Evolutionary conservation across 2,888 invertebrate species (phyloP), one percentile per base, ranked within the genome.

Genomic region (Noctuana brunneofusca): DNA sequence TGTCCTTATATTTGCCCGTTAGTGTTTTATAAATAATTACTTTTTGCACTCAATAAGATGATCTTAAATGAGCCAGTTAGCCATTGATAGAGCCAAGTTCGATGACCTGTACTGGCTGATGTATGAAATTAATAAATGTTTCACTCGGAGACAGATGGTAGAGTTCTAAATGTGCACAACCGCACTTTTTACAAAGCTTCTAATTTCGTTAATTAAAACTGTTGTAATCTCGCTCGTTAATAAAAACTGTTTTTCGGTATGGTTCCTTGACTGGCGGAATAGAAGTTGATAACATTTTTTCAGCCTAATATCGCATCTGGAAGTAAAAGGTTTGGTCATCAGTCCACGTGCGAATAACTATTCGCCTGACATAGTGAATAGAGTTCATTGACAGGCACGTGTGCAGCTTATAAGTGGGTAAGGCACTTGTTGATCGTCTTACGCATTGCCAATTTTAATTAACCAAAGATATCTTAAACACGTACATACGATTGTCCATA

Each of bases 1-100:
- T 77, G 92, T 95, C 74, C 86, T 95, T 82, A 93, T 94, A 71
- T 95, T 95, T 87, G 94, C 94, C 76, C 95, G 92, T 93, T 92
- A 93, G 93, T 92, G 92, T 83, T 73, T 75, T 79, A 75, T 76
- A 76, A 64, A 75, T 76, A 76, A 64, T 18, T 5, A 22, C 27
- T 60, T 49, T 57, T 55, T 56, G 16, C 20, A 41, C 53, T 56
- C 43, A 20, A 46, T 46, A 46, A 18, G 20, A 46, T 46, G 43
- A 18, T 46, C 20, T 20, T 46, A 58, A 58, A 59, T 58, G 52
- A 49, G 50, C 54, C 59, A 41, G 43, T 46, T 64, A 58, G 58
- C 57, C 53, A 46, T 62, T 65, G 64, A 63, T 69, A 69, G 69
- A 74, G 69, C 69, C 77, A 79, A 81, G 81, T 84, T 83, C 81